Base-by-base conservation (phyloP, 2,113 vertebrate genomes). In the Salvelinus fontinalis region DNA sequence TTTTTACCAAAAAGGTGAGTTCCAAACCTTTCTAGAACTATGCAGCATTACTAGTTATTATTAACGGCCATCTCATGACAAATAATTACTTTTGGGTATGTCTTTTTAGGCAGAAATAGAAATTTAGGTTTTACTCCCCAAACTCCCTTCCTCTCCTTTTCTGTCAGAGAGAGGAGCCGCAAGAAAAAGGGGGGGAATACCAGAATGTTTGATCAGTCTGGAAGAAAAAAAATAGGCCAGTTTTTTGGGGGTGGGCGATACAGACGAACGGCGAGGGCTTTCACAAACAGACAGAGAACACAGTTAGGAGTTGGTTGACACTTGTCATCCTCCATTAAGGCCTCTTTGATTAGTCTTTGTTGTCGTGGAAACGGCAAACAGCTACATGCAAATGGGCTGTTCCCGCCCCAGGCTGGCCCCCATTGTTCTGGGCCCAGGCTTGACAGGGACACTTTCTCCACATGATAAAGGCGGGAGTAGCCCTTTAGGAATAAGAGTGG, bases 311-410 rank as follows among this genome's bases (percentile, higher is more conserved):
- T 90, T 93, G 92, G 91, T 92, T 89, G 93, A 94, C 88, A 95
- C 93, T 93, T 95, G 94, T 95, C 95, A 94, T 91, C 93, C 88
- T 89, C 90, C 89, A 93, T 96, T 96, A 97, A 93, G 88, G 85
- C 89, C 91, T 90, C 91, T 95, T 93, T 94, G 93, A 95, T 95
- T 95, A 94, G 94, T 91, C 93, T 97, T 96, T 97, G 95, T 92
- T 91, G 88, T 95, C 94, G 94, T 95, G 94, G 95, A 95, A 95
- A 95, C 86, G 92, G 94, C 95, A 95, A 97, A 97, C 96, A 97
- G 96, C 95, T 95, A 95, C 95, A 96, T 96, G 95, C 95, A 96
- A 97, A 96, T 95, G 92, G 95, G 91, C 91, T 72, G 88, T 93
- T 92, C 93, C 94, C 93, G 8, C 39, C 82, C 79, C 39, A 88